Percentiles rank a stretch among this genome's conserved stretches.
Conservation (phyloP, 2,888 invertebrate species). For the Notocelia uddmanniana region DNA sequence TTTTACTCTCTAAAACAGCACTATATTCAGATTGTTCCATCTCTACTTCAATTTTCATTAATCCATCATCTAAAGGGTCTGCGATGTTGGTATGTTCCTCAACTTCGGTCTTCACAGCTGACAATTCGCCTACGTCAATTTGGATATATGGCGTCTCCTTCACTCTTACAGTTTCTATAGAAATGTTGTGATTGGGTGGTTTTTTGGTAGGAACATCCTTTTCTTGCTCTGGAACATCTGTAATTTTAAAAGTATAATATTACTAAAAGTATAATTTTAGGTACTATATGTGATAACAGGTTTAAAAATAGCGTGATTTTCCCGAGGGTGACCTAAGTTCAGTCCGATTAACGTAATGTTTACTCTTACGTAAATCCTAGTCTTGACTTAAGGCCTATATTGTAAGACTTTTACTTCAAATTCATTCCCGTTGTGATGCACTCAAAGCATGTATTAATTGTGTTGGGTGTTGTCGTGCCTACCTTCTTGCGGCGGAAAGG, state of each 20-base stretch:
- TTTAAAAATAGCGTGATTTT: neutral
- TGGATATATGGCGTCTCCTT: slow-evolving; percentile 10
- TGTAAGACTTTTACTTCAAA: too few relatives aligned
- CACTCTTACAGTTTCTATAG: slow-evolving; percentile 9
- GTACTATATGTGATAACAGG: neutral
- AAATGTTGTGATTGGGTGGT: neutral
- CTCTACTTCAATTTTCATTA: neutral
- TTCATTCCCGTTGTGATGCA: too few relatives aligned
- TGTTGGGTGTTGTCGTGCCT: too few relatives aligned
- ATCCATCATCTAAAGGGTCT: neutral
- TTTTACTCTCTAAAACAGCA: neutral
- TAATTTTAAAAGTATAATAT: neutral
- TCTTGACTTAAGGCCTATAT: too few relatives aligned
- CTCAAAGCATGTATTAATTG: too few relatives aligned
- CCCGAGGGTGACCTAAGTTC: too few relatives aligned
- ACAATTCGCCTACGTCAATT: slow-evolving; percentile 1
- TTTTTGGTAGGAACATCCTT: neutral
- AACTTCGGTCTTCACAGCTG: neutral
- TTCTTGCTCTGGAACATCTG: neutral
- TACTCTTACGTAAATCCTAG: too few relatives aligned
- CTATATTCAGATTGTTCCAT: slow-evolving; percentile 3
- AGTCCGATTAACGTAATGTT: too few relatives aligned
- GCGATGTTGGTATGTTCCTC: neutral
- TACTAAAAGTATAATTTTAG: too few relatives aligned
- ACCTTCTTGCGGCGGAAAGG: too few relatives aligned